Conservation (phyloP, 2,797 vertebrate species). For the Sebastes nivosus region DNA sequence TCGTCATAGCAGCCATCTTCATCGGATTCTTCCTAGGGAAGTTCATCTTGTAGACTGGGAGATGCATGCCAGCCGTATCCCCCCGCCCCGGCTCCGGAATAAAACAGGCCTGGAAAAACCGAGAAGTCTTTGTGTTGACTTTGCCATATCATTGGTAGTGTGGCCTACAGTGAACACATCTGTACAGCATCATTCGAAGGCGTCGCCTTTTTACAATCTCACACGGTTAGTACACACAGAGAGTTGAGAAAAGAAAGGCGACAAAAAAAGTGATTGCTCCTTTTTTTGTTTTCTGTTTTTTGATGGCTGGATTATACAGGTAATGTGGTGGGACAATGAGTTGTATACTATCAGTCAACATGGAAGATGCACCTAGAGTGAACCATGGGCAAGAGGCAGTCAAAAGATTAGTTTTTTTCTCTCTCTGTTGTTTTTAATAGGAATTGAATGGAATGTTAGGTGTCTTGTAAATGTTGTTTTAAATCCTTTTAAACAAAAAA, state of each 20-base stretch:
- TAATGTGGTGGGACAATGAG: conserved; percentile 78
- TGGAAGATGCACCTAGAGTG: conserved; percentile 69
- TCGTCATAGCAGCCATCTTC: conserved; percentile 99
- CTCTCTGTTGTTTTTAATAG: conserved; percentile 92
- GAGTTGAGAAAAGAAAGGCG: conserved; percentile 46
- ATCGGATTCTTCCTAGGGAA: conserved; percentile 99
- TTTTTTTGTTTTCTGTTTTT: conserved; percentile 24
- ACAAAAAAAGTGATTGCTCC: conserved; percentile 67
- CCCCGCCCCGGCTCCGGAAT: conserved; percentile 65
- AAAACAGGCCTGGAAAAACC: conserved; percentile 70
- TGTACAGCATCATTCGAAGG: conserved; percentile 92
- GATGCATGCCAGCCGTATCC: conserved; percentile 86
- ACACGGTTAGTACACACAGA: conserved; percentile 87
- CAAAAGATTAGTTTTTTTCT: conserved; percentile 77
- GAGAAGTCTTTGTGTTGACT: conserved; percentile 89
- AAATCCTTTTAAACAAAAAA: conserved; percentile 89
- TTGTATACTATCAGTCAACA: conserved; percentile 81
- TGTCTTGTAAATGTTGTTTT: conserved; percentile 99
- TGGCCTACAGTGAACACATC: conserved; percentile 85
- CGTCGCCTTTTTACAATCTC: conserved; percentile 86
- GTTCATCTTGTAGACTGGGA: conserved; percentile 97
- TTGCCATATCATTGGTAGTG: conserved; percentile 96
- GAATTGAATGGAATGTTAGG: conserved; percentile 91
- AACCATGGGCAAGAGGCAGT: conserved; percentile 84
- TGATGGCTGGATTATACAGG: conserved; percentile 55